These are phyloP conservation scores for Acanthornis magna DNA, from an alignment of 2,797 vertebrate genomes.

Conservation along the genomic window DNA sequence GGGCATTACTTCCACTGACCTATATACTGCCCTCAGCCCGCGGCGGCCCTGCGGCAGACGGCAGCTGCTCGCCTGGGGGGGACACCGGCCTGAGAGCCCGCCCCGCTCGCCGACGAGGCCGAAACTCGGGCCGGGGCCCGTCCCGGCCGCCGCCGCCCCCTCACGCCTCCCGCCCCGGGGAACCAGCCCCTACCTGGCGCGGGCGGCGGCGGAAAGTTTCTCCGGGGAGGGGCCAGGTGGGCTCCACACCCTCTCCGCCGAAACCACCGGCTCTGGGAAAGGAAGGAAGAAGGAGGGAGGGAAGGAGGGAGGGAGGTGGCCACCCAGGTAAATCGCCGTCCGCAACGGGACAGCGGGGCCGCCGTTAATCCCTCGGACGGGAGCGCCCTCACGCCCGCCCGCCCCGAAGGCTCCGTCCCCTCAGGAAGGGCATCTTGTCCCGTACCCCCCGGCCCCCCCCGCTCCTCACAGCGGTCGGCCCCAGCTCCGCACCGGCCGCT, in stretches of 20 bases:
- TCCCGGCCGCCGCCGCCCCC: background rate
- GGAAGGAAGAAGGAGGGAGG: background rate
- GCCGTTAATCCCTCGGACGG: background rate
- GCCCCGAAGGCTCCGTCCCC: background rate
- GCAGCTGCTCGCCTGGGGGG: background rate
- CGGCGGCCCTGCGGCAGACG: background rate
- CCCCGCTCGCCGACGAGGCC: background rate
- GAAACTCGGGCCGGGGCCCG: background rate
- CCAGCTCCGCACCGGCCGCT: background rate
- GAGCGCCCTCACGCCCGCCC: background rate
- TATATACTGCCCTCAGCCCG: conserved; percentile 65
- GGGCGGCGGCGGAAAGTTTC: background rate
- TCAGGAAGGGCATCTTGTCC: background rate
- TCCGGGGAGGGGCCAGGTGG: background rate
- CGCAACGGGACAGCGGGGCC: background rate
- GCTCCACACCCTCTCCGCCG: background rate
- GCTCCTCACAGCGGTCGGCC: background rate
- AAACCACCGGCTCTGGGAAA: background rate
- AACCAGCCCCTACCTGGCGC: conserved; percentile 16
- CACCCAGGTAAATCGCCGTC: background rate
- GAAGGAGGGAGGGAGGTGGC: background rate
- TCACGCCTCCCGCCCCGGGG: background rate
- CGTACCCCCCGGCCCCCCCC: background rate
- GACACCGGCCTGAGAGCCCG: background rate
- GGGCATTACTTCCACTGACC: conserved; percentile 76